Conservation (phyloP, 2,888 invertebrate genomes). For the Caenorhabditis doughertyi region DNA sequence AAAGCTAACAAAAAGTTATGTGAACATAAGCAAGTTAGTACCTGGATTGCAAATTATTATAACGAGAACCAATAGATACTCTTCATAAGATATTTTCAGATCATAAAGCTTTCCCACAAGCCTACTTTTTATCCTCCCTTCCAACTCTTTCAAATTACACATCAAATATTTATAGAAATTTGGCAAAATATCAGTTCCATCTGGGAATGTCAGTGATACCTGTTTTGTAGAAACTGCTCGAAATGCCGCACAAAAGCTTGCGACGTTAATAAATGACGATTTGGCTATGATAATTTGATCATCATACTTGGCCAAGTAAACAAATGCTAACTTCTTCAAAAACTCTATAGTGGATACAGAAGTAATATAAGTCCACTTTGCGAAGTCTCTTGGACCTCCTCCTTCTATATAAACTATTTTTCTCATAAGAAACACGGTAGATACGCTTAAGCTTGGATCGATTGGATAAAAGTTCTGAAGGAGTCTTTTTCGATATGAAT, state of each 20-base stretch:
- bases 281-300: neutral
- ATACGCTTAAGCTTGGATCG: neutral
- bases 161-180: neutral
- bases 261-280: neutral
- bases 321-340: conserved; percentile 14
- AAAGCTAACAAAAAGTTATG: neutral
- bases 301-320: neutral
- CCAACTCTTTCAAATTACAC: neutral
- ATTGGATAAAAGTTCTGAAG: neutral
- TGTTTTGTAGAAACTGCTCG: neutral
- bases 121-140: neutral
- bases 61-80: conserved; percentile 1
- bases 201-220: neutral
- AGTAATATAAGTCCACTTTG: conserved; percentile 1
- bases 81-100: neutral
- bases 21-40: too few relatives aligned
- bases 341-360: conserved; percentile 14
- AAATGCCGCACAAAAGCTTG: conserved; percentile 2
- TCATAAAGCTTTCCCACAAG: conserved; percentile 4
- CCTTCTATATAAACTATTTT: neutral
- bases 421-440: neutral
- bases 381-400: neutral
- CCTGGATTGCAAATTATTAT: conserved; percentile 24
- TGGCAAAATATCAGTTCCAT: conserved; percentile 11
- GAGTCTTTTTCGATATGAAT: neutral